These are phyloP conservation scores for Bucco capensis DNA, from an alignment of 2,113 vertebrate genomes.

Conservation along the genomic window DNA sequence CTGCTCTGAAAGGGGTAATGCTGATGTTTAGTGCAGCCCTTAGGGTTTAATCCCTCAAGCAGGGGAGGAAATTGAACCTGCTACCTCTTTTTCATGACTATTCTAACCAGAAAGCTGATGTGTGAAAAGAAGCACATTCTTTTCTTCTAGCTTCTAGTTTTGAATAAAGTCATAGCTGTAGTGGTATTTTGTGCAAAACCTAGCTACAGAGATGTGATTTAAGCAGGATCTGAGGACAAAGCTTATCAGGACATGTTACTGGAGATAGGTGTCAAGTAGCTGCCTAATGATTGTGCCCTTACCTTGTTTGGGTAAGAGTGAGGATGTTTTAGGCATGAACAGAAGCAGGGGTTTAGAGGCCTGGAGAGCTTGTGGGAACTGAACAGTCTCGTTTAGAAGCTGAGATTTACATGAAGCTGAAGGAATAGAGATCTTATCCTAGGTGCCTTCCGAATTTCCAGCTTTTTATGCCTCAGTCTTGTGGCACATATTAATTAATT, in stretches of 20 bases:
- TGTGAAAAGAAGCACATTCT: background rate
- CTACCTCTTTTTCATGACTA: background rate
- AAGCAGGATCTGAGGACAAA: background rate
- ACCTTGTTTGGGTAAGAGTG: background rate
- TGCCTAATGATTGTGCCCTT: background rate
- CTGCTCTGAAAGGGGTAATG: background rate
- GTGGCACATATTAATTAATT: background rate
- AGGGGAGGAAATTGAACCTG: background rate
- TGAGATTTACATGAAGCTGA: background rate
- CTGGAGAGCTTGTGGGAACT: background rate
- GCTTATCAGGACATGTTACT: background rate
- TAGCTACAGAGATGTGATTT: background rate
- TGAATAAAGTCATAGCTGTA: background rate
- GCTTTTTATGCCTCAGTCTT: background rate
- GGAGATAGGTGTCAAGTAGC: background rate
- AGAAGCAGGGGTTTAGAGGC: background rate
- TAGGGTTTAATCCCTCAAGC: background rate
- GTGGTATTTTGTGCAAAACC: background rate
- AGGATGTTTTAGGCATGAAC: background rate
- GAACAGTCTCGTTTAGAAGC: background rate
- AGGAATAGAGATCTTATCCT: background rate
- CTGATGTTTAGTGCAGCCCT: rapidly evolving
- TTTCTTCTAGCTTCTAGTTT: background rate
- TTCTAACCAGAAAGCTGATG: background rate
- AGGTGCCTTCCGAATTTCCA: background rate